phyloP scores from a whole-genome alignment of 1,140 invertebrate species.

The Drosophila funebris region DNA sequence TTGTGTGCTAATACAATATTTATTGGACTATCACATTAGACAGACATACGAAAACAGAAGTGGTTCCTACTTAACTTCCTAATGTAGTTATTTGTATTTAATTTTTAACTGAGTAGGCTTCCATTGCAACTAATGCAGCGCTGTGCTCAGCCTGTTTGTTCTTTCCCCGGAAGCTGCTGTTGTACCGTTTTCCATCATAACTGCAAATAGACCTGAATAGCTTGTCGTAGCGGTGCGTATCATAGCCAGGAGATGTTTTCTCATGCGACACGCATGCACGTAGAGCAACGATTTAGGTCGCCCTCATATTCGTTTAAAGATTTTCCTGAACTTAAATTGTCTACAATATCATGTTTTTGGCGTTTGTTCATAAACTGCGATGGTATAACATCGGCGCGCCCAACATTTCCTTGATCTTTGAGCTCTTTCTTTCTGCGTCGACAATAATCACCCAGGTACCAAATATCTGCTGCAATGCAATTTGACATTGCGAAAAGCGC shows the following conservation, averaged over 20 bases:
- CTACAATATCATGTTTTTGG: conserved; percentile 77
- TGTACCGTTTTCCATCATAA: conserved; percentile 90
- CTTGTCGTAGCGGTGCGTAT: conserved; percentile 91
- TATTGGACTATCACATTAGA: too few species aligned
- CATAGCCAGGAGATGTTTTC: conserved; percentile 88
- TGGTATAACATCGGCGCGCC: conserved; percentile 88
- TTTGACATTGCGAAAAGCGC: conserved; percentile 92
- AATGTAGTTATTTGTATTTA: too few species aligned
- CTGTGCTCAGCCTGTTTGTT: conserved; percentile 97
- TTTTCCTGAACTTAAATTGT: too few species aligned
- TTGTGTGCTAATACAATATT: too few species aligned
- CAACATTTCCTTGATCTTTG: conserved; percentile 86
- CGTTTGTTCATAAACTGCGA: conserved; percentile 85
- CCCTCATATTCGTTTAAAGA: too few species aligned
- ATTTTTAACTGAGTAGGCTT: conserved; percentile 82
- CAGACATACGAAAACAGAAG: too few species aligned
- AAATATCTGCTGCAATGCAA: conserved; percentile 95
- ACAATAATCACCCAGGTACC: conserved; percentile 92
- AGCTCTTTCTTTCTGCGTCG: conserved; percentile 87
- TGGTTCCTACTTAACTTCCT: too few species aligned
- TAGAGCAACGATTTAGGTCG: conserved; percentile 93
- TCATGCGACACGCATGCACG: conserved; percentile 88
- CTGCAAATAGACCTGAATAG: conserved; percentile 91
- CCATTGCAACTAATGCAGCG: conserved; percentile 93
- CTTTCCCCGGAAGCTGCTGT: conserved; percentile 95